phyloP scores from a whole-genome alignment of 1,140 invertebrate genomes.

The Zaprionus inermis region DNA sequence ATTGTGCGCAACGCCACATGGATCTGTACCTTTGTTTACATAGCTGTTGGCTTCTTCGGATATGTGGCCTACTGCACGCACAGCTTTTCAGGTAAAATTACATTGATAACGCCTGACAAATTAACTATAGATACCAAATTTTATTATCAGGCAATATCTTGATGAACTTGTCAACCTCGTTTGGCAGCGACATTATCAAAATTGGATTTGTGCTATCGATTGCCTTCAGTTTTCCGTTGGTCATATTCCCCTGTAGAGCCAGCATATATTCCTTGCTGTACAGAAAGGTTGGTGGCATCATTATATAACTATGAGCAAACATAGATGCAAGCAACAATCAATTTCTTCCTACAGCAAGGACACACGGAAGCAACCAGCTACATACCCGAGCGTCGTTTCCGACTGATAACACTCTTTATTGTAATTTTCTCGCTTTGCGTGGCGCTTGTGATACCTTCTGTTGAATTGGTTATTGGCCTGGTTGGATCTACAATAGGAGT shows the following conservation, averaged over 20 bases:
- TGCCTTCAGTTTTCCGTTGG: constrained; percentile 97
- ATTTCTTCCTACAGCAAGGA: constrained; percentile 66
- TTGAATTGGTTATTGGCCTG: constrained; percentile 96
- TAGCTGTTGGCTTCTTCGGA: constrained; percentile 96
- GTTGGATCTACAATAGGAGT: constrained; percentile 97
- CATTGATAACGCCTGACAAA: background rate
- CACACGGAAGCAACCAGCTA: constrained; percentile 79
- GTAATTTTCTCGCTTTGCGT: constrained; percentile 90
- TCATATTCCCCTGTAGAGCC: constrained; percentile 97
- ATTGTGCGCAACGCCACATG: constrained; percentile 95
- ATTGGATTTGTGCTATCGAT: constrained; percentile 97
- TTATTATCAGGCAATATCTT: constrained; percentile 92
- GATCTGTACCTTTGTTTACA: constrained; percentile 94
- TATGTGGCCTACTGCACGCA: constrained; percentile 95
- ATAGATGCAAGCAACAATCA: background rate
- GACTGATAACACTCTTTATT: constrained; percentile 91
- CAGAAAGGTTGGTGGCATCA: constrained; percentile 87
- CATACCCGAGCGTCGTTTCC: constrained; percentile 92
- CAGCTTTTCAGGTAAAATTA: constrained; percentile 92
- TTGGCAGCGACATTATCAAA: constrained; percentile 94
- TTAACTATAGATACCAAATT: background rate
- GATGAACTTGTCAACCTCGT: constrained; percentile 91
- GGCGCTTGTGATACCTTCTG: constrained; percentile 92
- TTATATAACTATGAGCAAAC: background rate
- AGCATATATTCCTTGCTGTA: constrained; percentile 96